A percentile compares a stretch with the other conserved stretches of the same genome.
phyloP scores from a whole-genome alignment of 2,113 vertebrate genomes.

The Climacteris rufus region DNA sequence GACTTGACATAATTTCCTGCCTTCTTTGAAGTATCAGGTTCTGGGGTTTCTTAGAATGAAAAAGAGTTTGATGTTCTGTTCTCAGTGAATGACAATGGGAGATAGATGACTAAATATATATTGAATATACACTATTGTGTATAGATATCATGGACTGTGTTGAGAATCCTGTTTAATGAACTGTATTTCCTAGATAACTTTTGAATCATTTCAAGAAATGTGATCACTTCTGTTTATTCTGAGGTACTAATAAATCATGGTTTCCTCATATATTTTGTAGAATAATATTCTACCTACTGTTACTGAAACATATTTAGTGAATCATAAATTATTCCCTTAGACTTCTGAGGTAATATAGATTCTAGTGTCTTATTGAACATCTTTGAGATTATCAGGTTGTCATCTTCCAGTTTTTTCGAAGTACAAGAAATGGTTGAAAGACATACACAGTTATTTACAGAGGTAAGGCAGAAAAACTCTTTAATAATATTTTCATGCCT shows the following conservation, averaged over 20 bases:
- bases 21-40: neutral
- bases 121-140: neutral
- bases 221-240: neutral
- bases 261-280: neutral
- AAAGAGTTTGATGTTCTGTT: neutral
- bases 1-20: neutral
- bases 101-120: neutral
- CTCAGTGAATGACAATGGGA: neutral
- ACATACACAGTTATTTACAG: neutral
- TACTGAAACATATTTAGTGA: neutral
- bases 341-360: neutral
- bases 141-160: neutral
- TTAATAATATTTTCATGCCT: neutral
- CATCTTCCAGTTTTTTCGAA: neutral
- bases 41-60: neutral
- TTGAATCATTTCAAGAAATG: constrained; percentile 17
- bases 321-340: neutral
- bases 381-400: neutral
- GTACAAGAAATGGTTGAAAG: neutral
- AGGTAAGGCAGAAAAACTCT: neutral
- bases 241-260: neutral
- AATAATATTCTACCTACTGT: neutral
- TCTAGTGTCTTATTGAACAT: neutral
- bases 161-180: neutral
- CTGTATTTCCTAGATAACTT: neutral